phyloP scores from a whole-genome alignment of 2,113 vertebrate genomes.

The Hydropotes inermis region DNA sequence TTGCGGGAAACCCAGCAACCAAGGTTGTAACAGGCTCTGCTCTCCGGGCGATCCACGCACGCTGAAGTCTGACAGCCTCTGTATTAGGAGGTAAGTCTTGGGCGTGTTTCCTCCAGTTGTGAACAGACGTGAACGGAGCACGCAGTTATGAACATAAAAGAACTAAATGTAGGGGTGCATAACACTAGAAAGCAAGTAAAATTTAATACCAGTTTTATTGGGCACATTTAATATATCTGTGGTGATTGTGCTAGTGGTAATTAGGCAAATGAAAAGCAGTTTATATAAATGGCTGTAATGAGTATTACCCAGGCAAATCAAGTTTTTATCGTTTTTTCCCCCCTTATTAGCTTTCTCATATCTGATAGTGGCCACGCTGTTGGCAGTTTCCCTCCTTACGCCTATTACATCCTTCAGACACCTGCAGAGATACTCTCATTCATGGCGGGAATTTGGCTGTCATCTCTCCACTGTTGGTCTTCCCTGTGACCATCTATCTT shows the following conservation, averaged over 20 bases:
- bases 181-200: background rate
- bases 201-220: background rate
- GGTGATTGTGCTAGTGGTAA: background rate
- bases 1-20: no score
- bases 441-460: background rate
- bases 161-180: background rate
- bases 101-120: background rate
- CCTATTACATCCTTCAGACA: background rate
- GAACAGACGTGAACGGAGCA: background rate
- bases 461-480: background rate
- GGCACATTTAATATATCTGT: background rate
- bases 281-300: background rate
- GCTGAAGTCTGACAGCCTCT: background rate
- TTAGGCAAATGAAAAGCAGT: constrained; percentile 28
- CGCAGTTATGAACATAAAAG: background rate
- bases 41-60: background rate
- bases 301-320: background rate
- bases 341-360: background rate
- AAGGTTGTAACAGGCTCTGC: background rate
- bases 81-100: background rate
- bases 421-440: background rate
- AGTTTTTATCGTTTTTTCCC: background rate
- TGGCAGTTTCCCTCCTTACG: background rate
- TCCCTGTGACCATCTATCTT: background rate
- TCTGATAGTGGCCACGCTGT: background rate